Conservation (phyloP, 2,888 invertebrate genomes). For the Tanytarsus gracilentus region DNA sequence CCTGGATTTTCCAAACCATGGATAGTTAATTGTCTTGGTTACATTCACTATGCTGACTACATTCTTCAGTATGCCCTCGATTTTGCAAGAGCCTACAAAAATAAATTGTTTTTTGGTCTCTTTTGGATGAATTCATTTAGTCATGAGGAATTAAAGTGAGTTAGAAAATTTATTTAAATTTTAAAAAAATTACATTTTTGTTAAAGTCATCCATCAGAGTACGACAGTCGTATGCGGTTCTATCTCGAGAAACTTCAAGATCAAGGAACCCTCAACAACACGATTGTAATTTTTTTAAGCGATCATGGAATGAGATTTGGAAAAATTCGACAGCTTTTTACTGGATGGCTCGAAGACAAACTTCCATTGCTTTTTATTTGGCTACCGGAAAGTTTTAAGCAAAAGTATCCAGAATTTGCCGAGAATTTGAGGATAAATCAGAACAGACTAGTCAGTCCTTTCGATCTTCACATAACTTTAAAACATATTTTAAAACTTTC, state of each 20-base stretch:
- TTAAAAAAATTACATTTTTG: too few relatives aligned
- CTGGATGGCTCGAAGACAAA: slow-evolving; percentile 70
- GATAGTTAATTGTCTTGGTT: slow-evolving; percentile 53
- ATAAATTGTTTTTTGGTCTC: slow-evolving; percentile 58
- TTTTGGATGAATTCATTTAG: slow-evolving; percentile 74
- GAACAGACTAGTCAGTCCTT: slow-evolving; percentile 61
- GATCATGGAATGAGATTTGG: slow-evolving; percentile 75
- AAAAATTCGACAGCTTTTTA: slow-evolving; percentile 48
- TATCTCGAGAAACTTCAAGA: slow-evolving; percentile 52
- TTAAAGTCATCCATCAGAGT: slow-evolving; percentile 55
- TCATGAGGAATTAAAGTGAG: slow-evolving; percentile 47
- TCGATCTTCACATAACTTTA: slow-evolving; percentile 64
- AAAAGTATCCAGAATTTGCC: slow-evolving; percentile 47
- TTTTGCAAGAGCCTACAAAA: slow-evolving; percentile 53
- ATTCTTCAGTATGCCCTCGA: slow-evolving; percentile 59
- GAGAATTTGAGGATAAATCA: slow-evolving; percentile 52
- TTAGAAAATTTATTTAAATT: too few relatives aligned
- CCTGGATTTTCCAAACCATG: slow-evolving; percentile 46
- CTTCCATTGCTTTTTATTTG: slow-evolving; percentile 64
- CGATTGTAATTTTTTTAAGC: slow-evolving; percentile 63
- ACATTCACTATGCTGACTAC: slow-evolving; percentile 54
- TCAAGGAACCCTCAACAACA: slow-evolving; percentile 52
- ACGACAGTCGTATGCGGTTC: slow-evolving; percentile 53
- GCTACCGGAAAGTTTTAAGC: slow-evolving; percentile 54
- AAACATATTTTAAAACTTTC: slow-evolving; percentile 52